These are phyloP conservation scores for Ormyrus thymus DNA, from an alignment of 2,888 invertebrate genomes.

Conservation along the genomic window DNA sequence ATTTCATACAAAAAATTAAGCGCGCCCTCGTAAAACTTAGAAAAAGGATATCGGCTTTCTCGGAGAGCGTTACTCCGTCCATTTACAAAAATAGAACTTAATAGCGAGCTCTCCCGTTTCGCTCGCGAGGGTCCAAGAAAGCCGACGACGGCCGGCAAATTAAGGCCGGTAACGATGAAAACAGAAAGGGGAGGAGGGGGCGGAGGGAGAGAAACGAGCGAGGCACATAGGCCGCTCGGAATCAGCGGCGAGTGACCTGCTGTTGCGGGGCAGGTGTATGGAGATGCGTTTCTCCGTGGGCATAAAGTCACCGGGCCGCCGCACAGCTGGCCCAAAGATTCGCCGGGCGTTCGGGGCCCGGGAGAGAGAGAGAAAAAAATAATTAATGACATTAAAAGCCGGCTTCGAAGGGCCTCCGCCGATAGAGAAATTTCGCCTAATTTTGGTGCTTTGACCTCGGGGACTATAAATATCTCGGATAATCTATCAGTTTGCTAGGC, in stretches of 20 bases:
- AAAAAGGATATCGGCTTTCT: too few species aligned
- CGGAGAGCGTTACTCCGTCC: too few species aligned
- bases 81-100: too few species aligned
- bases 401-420: too few species aligned
- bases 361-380: neutral
- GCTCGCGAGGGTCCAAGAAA: too few species aligned
- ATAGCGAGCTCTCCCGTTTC: too few species aligned
- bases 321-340: constrained; percentile 44
- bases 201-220: neutral
- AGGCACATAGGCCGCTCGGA: neutral
- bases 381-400: constrained; percentile 3
- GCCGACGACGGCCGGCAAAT: neutral
- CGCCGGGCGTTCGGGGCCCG: neutral
- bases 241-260: constrained; percentile 48
- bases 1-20: too few species aligned
- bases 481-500: too few species aligned
- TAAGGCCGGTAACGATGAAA: constrained; percentile 9
- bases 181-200: neutral
- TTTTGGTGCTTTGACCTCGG: too few species aligned
- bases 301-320: constrained; percentile 36
- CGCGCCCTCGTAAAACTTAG: too few species aligned
- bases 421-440: too few species aligned
- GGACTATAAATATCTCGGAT: too few species aligned
- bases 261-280: constrained; percentile 53
- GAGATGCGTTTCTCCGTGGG: constrained; percentile 11